A percentile compares a stretch with the other conserved stretches of the same genome.
Evolutionary conservation across 1,140 invertebrate genomes (phyloP).

Genomic region (Zaprionus africanus): DNA sequence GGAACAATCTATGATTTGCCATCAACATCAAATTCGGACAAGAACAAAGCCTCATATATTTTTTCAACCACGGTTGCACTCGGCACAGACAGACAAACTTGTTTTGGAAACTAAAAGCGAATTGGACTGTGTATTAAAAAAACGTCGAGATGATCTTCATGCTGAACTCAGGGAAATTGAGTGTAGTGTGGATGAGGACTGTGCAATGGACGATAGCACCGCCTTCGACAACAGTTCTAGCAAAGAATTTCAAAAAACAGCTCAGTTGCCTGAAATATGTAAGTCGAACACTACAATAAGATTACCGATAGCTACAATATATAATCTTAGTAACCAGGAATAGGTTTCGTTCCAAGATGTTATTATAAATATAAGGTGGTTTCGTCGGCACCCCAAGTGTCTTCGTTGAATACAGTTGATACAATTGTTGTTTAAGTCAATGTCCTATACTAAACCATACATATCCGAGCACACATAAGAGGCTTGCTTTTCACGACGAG

Average conservation of each 20-base stretch:
- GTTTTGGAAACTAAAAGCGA: slow-evolving; percentile 55
- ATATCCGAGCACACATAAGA: too few relatives aligned
- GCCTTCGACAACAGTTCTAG: slow-evolving; percentile 41
- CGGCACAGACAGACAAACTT: slow-evolving; percentile 53
- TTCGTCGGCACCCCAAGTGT: too few relatives aligned
- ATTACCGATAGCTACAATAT: not conserved
- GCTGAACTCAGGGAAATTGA: slow-evolving; percentile 61
- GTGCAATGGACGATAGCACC: slow-evolving; percentile 43
- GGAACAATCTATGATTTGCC: slow-evolving; percentile 91
- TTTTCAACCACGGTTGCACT: slow-evolving; percentile 89
- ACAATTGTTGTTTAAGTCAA: too few relatives aligned
- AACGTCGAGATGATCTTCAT: slow-evolving; percentile 55
- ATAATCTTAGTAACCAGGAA: not conserved
- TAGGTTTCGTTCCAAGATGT: not conserved
- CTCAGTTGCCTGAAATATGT: slow-evolving; percentile 14
- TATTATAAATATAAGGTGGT: too few relatives aligned
- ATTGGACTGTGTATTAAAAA: slow-evolving; percentile 50
- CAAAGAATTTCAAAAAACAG: slow-evolving; percentile 20
- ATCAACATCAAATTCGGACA: slow-evolving; percentile 94
- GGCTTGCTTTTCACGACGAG: too few relatives aligned
- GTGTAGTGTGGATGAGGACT: slow-evolving; percentile 57
- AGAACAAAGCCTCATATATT: slow-evolving; percentile 94
- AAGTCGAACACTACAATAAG: slow-evolving; percentile 2
- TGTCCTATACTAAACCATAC: too few relatives aligned
- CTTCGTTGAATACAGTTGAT: too few relatives aligned